These are phyloP conservation scores for Laspeyria flexula DNA, from an alignment of 2,888 invertebrate species.

Conservation along the genomic window DNA sequence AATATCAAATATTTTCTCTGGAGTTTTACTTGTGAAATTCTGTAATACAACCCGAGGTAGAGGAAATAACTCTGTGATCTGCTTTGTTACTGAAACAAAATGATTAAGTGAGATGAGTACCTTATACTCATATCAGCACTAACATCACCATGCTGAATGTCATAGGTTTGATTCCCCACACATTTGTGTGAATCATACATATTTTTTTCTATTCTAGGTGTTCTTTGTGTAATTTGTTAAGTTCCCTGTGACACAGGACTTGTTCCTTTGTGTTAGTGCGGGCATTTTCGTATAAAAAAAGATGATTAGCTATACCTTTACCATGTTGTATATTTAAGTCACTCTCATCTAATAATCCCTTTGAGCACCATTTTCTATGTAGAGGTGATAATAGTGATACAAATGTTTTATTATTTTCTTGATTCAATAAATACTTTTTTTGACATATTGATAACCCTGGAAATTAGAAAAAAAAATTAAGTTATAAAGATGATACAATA, in stretches of 20 bases:
- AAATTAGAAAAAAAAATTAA: constrained; percentile 3
- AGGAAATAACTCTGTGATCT: constrained; percentile 72
- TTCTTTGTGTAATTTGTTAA: too few relatives aligned
- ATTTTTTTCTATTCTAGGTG: too few relatives aligned
- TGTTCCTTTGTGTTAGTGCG: too few relatives aligned
- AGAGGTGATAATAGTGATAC: constrained; percentile 5
- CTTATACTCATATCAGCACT: too few relatives aligned
- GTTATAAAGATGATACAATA: too few relatives aligned
- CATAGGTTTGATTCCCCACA: too few relatives aligned
- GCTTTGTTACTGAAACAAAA: constrained; percentile 52
- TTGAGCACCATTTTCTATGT: constrained; percentile 57
- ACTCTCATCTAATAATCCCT: constrained; percentile 48
- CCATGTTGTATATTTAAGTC: constrained; percentile 42
- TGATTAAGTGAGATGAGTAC: not conserved
- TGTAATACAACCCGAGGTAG: constrained; percentile 80
- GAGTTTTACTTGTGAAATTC: constrained; percentile 71
- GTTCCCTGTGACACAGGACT: too few relatives aligned
- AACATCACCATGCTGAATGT: too few relatives aligned
- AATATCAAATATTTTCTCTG: constrained; percentile 73
- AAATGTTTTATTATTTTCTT: not conserved
- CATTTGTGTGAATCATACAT: too few relatives aligned
- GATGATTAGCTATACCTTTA: too few relatives aligned
- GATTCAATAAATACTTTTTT: constrained; percentile 13
- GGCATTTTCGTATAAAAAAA: too few relatives aligned
- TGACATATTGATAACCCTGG: constrained; percentile 19